phyloP scores from a whole-genome alignment of 2,888 invertebrate genomes.

The Iphiclides podalirius region DNA sequence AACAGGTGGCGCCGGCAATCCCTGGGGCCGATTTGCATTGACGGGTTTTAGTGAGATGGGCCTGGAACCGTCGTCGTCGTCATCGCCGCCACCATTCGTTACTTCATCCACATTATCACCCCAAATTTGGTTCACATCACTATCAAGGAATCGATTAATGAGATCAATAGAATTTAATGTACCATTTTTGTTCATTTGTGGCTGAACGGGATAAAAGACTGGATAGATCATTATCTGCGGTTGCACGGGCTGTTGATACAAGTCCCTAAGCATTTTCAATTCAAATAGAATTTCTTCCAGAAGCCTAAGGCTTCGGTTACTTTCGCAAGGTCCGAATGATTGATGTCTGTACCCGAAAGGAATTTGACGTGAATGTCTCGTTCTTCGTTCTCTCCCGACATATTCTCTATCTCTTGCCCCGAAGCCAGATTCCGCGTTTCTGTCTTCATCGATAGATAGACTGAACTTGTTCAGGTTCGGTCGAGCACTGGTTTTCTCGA shows the following conservation, averaged over 20 bases:
- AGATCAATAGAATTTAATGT: not conserved
- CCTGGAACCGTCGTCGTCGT: slow-evolving; percentile 47
- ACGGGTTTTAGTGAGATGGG: slow-evolving; percentile 55
- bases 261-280: too few species aligned
- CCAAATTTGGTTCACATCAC: slow-evolving; percentile 60
- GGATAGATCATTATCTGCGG: not conserved
- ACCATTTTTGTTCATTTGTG: not conserved
- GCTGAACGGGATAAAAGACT: not conserved
- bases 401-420: not conserved
- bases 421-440: not conserved
- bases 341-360: slow-evolving; percentile 5
- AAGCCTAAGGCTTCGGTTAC: not conserved
- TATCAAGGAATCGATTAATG: slow-evolving; percentile 40
- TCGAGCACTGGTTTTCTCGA: slow-evolving; percentile 6
- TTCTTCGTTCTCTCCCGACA: slow-evolving; percentile 1
- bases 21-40: slow-evolving; percentile 28
- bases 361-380: slow-evolving; percentile 19
- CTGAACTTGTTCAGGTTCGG: not conserved
- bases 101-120: slow-evolving; percentile 35
- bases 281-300: too few species aligned
- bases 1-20: slow-evolving; percentile 37
- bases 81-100: slow-evolving; percentile 32
- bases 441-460: slow-evolving; percentile 5
- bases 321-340: slow-evolving; percentile 2
- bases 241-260: too few species aligned